A percentile compares a stretch with the other conserved stretches of the same genome.
Conservation (phyloP, 2,888 invertebrate genomes). For the Ophioninae sp. region DNA sequence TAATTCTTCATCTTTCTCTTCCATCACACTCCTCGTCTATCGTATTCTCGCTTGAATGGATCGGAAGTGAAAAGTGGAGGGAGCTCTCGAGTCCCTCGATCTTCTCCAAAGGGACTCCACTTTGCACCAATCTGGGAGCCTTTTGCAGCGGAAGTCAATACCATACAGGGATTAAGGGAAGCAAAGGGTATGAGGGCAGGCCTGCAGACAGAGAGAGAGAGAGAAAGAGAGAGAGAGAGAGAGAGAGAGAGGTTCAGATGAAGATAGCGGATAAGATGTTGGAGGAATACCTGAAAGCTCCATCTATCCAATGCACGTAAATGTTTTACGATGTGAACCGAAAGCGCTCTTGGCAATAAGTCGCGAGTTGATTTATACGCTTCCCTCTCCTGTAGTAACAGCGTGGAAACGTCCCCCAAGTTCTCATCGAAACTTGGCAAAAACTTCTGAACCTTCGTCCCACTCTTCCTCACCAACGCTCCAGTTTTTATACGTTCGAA, state of each 20-base stretch:
- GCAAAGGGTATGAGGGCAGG: neutral
- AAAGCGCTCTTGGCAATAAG: constrained; percentile 46
- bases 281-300: constrained; percentile 22
- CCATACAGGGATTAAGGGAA: constrained; percentile 7
- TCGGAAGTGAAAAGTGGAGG: constrained; percentile 42
- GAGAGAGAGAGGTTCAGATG: neutral
- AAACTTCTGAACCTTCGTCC: constrained; percentile 28
- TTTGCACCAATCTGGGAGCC: constrained; percentile 28
- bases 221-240: neutral
- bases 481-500: constrained; percentile 26
- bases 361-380: constrained; percentile 51
- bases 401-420: constrained; percentile 27
- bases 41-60: constrained; percentile 11
- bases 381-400: constrained; percentile 8
- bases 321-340: constrained; percentile 52
- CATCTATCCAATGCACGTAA: constrained; percentile 47
- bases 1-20: neutral
- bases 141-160: constrained; percentile 24
- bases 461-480: neutral
- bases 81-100: neutral
- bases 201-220: neutral
- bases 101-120: neutral
- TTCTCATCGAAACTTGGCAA: constrained; percentile 43
- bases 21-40: neutral
- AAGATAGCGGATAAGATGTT: neutral